These are phyloP conservation scores for Hemicordylus capensis DNA, from an alignment of 2,113 vertebrate species.

Conservation along the genomic window DNA sequence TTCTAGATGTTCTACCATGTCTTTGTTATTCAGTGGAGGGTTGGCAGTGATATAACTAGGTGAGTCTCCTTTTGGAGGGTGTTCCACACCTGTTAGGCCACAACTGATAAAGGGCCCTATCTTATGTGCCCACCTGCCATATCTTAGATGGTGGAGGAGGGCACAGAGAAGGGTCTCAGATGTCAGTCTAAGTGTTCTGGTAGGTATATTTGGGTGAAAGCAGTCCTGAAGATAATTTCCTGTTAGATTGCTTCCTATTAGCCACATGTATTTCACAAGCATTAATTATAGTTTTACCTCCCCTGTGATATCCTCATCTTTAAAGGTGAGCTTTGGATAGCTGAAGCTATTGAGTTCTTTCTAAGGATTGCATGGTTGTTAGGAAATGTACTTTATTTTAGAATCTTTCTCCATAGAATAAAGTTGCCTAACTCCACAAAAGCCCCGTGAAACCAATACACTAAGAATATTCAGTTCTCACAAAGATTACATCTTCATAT, in stretches of 20 bases:
- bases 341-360: too few relatives aligned
- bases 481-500: too few relatives aligned
- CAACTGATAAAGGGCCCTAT: neutral
- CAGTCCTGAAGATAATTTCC: neutral
- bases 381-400: too few relatives aligned
- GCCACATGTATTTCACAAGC: neutral
- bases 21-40: neutral
- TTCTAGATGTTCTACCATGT: neutral
- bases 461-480: too few relatives aligned
- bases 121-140: neutral
- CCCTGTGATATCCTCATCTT: neutral
- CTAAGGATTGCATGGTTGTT: too few relatives aligned
- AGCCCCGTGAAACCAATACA: too few relatives aligned
- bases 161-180: neutral
- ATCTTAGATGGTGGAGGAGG: neutral
- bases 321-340: too few relatives aligned
- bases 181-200: neutral
- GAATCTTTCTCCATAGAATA: too few relatives aligned
- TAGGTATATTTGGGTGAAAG: neutral
- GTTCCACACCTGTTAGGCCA: neutral
- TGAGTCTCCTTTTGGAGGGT: too few relatives aligned
- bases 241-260: neutral
- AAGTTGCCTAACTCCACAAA: too few relatives aligned
- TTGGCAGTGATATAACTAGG: neutral
- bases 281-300: neutral